A percentile compares a stretch with the other conserved stretches of the same genome.
Evolutionary conservation across 2,113 vertebrate species (phyloP).

Genomic region (Noctilio leporinus): DNA sequence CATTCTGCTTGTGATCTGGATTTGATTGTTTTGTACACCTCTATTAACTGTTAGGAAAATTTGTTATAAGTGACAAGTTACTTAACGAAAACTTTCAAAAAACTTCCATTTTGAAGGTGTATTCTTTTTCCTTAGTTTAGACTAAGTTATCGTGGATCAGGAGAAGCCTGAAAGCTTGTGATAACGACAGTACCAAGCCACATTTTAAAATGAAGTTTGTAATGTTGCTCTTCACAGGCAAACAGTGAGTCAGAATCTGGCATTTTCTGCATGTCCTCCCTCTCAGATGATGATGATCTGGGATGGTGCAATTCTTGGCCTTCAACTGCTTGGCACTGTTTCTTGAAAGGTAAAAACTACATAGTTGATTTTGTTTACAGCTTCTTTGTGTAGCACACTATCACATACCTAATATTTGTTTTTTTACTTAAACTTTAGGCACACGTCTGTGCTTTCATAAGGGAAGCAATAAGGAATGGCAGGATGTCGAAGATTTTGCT

Average conservation of each 20-base stretch:
- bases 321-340: constrained; percentile 96
- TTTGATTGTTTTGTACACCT: not conserved
- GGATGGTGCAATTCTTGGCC: constrained; percentile 99
- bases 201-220: not conserved
- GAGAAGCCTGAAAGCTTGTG: not conserved
- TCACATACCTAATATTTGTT: not conserved
- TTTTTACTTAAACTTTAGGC: constrained; percentile 77
- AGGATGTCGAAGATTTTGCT: constrained; percentile 91
- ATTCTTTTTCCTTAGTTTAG: not conserved
- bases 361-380: not conserved
- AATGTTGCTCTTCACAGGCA: constrained; percentile 77
- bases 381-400: not conserved
- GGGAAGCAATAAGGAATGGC: constrained; percentile 92
- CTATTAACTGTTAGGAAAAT: not conserved
- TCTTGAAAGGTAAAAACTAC: constrained; percentile 90
- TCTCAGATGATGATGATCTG: constrained; percentile 98
- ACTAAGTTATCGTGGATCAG: not conserved
- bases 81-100: not conserved
- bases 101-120: not conserved
- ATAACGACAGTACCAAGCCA: not conserved
- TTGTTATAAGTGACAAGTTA: not conserved
- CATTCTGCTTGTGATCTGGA: not conserved
- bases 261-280: constrained; percentile 96
- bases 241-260: constrained; percentile 97
- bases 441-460: constrained; percentile 96